Base-by-base conservation (phyloP, 2,888 invertebrate genomes). In the Halictus ligatus region DNA sequence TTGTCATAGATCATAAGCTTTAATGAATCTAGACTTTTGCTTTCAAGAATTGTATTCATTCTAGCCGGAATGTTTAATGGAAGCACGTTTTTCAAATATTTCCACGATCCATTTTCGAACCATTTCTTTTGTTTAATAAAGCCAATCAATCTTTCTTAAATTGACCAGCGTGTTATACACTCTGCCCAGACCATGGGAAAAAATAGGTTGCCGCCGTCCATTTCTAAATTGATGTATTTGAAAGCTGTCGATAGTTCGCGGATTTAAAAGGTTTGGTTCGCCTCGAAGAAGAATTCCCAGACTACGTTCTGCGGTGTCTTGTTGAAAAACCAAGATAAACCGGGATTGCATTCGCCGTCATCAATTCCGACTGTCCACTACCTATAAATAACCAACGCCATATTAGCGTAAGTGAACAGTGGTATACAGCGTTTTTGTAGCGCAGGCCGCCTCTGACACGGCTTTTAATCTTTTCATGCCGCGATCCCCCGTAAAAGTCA, bases 391-490 rank as follows among this genome's bases (percentile, higher is more conserved):
- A 64, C 60, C 72, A 72, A 48, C 72, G n/a, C 81, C 77, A 64
- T 77, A 72, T 81, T 77, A n/a, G 77, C 40, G 18, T 35, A 15
- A 35, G 46, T 12, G 69, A 81, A 58, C 64, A 58, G 35, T 58
- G 48, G 60, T 60, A 25, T 60, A n/a, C 60, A 18, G 60, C 35
- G 29, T 76, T 76, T 81, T 81, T 43, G 40, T 60, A 54, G 75
- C 48, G 13, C 74, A 54, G 6, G 21, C 18, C 40, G 46, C 46
- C n/a, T 54, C 58, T 43, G n/a, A 75, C 71, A 48, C 48, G 69
- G 75, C 75, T 40, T 81, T 83, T 54, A 67, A 83, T 81, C 67
- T 76, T 73, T 25, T 5, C 58, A 35, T 77, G 58, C 48, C 58
- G n/a, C 2, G 21, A n/a, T 15, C 29, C 40, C 25, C 54, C 43